phyloP scores from a whole-genome alignment of 1,140 invertebrate species.

The Potamilus streckersoni region DNA sequence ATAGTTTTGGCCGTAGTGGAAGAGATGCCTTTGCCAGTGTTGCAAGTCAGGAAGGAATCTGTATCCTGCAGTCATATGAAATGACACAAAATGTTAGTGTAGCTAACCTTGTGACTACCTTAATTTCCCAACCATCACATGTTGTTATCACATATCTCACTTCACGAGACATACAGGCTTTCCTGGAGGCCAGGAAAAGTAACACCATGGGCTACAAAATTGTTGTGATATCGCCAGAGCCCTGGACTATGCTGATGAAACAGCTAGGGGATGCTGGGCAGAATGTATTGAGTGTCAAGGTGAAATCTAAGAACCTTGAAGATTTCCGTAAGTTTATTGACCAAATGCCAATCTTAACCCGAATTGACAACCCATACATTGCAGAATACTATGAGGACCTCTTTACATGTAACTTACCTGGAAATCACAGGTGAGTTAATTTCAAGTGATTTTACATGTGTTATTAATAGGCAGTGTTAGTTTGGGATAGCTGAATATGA shows the following conservation, averaged over 20 bases:
- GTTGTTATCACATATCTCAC: conserved; percentile 45
- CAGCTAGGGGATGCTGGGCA: conserved; percentile 25
- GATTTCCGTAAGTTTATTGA: conserved; percentile 37
- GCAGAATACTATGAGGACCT: conserved; percentile 54
- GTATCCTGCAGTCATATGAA: conserved; percentile 40
- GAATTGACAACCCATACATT: conserved; percentile 39
- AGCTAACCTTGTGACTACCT: conserved; percentile 21
- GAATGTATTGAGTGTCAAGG: conserved; percentile 46
- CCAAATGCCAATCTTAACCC: background rate
- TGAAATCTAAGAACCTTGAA: conserved; percentile 31
- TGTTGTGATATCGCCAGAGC: conserved; percentile 47
- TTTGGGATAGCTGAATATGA: no score
- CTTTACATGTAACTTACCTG: conserved; percentile 54
- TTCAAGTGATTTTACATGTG: no score
- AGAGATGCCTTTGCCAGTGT: conserved; percentile 36
- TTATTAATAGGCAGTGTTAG: no score
- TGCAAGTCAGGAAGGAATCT: conserved; percentile 49
- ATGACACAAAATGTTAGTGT: conserved; percentile 17
- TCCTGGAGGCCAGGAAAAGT: conserved; percentile 31
- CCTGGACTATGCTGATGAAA: conserved; percentile 30
- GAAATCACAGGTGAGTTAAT: conserved; percentile 36
- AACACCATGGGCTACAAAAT: conserved; percentile 20
- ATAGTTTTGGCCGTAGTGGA: conserved; percentile 42
- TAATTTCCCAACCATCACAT: conserved; percentile 24
- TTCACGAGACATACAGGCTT: conserved; percentile 20